Percentiles rank a stretch among this genome's conserved stretches.
These are phyloP conservation scores for Barbus barbus DNA, from an alignment of 2,113 vertebrate species.

Conservation along the genomic window DNA sequence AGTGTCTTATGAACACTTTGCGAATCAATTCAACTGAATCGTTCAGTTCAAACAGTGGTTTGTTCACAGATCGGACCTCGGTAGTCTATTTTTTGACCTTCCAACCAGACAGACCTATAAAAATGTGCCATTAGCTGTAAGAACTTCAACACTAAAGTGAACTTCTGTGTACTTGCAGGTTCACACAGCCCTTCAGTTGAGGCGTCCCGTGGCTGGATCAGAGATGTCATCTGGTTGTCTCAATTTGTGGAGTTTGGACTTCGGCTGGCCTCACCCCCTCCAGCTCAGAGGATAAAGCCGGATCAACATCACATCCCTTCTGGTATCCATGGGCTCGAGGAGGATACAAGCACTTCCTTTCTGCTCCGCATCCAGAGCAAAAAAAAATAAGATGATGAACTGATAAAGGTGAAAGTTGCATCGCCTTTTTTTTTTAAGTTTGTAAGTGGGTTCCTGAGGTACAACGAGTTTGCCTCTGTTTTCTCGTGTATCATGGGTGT, in stretches of 20 bases:
- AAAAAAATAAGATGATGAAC: neutral
- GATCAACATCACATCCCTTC: conserved; percentile 38
- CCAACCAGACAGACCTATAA: neutral
- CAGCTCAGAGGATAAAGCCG: conserved; percentile 45
- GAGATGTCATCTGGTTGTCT: conserved; percentile 46
- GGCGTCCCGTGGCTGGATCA: conserved; percentile 6
- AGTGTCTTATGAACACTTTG: neutral
- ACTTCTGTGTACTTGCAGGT: neutral
- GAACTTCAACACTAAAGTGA: neutral
- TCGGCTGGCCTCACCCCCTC: conserved; percentile 12
- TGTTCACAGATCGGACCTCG: no score
- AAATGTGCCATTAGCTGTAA: neutral
- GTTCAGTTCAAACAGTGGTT: no score
- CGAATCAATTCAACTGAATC: no score
- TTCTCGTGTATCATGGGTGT: neutral
- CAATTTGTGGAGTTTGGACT: conserved; percentile 48
- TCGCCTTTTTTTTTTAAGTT: neutral
- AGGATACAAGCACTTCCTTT: conserved; percentile 8
- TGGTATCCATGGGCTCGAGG: conserved; percentile 26
- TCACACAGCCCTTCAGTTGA: neutral
- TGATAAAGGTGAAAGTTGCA: neutral
- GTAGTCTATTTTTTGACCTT: neutral
- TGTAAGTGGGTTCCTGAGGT: neutral
- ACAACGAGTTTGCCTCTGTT: neutral
- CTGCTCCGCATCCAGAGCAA: neutral